Evolutionary conservation across 1,140 invertebrate genomes (phyloP), one percentile per base, ranked within the genome.

Genomic region (Pseudomyrmex cubaensis): DNA sequence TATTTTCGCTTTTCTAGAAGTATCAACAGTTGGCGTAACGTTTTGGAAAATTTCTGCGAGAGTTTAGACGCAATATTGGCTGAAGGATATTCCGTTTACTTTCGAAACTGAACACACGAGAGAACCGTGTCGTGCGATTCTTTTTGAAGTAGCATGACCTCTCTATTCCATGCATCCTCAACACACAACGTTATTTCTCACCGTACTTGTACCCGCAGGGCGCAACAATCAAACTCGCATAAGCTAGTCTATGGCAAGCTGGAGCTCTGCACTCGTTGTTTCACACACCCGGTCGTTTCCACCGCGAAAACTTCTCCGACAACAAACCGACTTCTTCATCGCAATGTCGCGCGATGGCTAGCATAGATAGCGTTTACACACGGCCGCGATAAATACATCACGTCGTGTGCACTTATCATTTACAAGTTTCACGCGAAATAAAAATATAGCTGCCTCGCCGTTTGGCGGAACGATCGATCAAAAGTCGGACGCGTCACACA

Each of bases 151-250:
- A 10, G 48, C n/a, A 35, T 15, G 20, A 12, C 48, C 20, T n/a
- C 44, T 80, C 66, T 20, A n/a, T 57, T 7, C 5, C 35, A 35
- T 54, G 62, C 76, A 80, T 80, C 76, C 76, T 13, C 46, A 35
- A 15, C 0, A 61, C n/a, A n/a, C n/a, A n/a, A 4, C 57, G 46
- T 52, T 69, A 44, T 72, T 13, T 72, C 54, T 80, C 66, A 59
- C 35, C 44, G 64, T 25, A 44, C 50, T 35, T 7, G 20, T 59
- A 17, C 64, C 64, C 66, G 52, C 44, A 3, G 76, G 66, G n/a
- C 76, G 54, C 25, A 69, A 77, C 76, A 78, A 69, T 78, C 64
- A 59, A 20, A 59, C 64, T 78, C 64, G 35, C 50, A 22, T 2
- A 44, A 5, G 35, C 64, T 15, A 48, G 20, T 8, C 64, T 69